phyloP scores from a whole-genome alignment of 1,140 invertebrate species.

The Drosophila melanogaster region DNA sequence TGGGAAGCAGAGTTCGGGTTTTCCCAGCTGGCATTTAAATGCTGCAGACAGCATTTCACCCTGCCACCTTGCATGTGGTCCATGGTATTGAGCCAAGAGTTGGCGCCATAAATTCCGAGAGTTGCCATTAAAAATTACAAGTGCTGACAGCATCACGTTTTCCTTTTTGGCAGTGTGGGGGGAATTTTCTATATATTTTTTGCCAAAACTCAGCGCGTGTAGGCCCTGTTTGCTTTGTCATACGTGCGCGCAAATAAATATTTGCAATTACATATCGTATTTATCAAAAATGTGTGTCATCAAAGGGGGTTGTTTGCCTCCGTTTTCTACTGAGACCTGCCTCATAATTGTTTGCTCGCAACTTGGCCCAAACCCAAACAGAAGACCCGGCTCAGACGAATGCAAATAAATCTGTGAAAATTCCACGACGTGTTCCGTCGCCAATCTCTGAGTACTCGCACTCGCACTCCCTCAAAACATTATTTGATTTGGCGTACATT shows the following conservation, averaged over 20 bases:
- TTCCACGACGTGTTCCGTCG: conserved; percentile 37
- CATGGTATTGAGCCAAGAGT: conserved; percentile 39
- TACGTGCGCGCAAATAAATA: conserved; percentile 75
- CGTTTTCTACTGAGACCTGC: conserved; percentile 20
- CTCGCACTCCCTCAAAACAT: conserved; percentile 11
- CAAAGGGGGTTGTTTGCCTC: conserved; percentile 1
- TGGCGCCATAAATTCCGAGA: conserved; percentile 63
- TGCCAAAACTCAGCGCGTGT: conserved; percentile 30
- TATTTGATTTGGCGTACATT: conserved; percentile 64
- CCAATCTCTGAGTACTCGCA: conserved; percentile 26
- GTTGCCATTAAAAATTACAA: conserved; percentile 78
- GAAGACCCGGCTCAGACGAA: conserved; percentile 16
- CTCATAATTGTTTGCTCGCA: conserved; percentile 56
- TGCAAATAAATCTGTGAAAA: conserved; percentile 69
- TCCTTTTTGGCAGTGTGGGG: conserved; percentile 11
- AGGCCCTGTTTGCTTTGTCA: conserved; percentile 61
- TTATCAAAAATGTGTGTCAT: conserved; percentile 59
- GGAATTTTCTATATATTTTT: conserved; percentile 48
- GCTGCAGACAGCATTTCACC: conserved; percentile 30
- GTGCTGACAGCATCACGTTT: conserved; percentile 69
- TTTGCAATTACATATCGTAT: conserved; percentile 79
- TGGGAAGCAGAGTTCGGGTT: conserved; percentile 6
- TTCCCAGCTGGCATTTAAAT: conserved; percentile 57
- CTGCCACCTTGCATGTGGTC: conserved; percentile 2
- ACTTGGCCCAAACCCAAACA: conserved; percentile 19